Evolutionary conservation across 1,140 invertebrate genomes (phyloP), one percentile per base, ranked within the genome.

Genomic region (Drosophila tsacasi): DNA sequence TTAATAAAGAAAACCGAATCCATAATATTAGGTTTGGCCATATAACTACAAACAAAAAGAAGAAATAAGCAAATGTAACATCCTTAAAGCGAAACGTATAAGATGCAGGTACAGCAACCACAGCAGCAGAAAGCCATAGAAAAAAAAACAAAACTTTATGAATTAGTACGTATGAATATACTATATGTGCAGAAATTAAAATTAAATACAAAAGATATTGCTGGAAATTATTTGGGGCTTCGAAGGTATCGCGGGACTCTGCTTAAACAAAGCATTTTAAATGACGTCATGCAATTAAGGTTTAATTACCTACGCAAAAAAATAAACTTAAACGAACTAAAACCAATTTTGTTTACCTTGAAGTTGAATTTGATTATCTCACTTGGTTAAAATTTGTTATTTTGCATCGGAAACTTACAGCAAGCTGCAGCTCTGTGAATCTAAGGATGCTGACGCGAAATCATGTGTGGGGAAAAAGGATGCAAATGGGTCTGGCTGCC

Each of bases 111-210:
- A 67, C 77, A 68, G 63, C 50, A 76, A 82, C 9, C 47, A 69
- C 79, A 84, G 27, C 59, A 69, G 62, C 63, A 75, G 47, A 50
- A 64, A 81, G 44, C 64, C 73, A 76, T 75, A 76, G 69, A 84
- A 81, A 75, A 68, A 80, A 81, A 64, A 58, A 65, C 7, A 7
- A 62, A 76, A 69, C 60, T 55, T 59, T 81, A 91, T 81, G 81
- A 89, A 85, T 79, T 89, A 89, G 82, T 89, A 81, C 82, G 86
- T 89, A 87, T 79, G 83, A 86, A 84, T 86, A 86, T 68, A 69
- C 69, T 89, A 74, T 66, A 89, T 90, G 79, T 89, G 86, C 85
- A 89, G 52, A 91, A 90, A 86, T 81, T 49, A 90, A 87, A 84
- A 79, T 50, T 37, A 76, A 83, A 85, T 72, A 76, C 52, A 66